These are phyloP conservation scores for Cyanoramphus novaezelandiae DNA, from an alignment of 2,113 vertebrate species.

Conservation along the genomic window DNA sequence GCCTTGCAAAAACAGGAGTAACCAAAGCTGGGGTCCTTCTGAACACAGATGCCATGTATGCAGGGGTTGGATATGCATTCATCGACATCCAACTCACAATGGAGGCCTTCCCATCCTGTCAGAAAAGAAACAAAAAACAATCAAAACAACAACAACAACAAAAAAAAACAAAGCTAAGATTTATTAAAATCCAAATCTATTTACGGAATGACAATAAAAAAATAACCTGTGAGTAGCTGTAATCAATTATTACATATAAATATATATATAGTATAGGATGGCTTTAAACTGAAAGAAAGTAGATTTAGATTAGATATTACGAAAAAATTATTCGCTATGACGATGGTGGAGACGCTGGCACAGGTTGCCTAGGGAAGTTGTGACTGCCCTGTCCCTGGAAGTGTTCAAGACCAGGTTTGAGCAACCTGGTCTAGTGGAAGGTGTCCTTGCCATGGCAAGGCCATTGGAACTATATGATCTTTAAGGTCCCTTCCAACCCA, in stretches of 20 bases:
- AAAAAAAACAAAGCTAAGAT: rapidly evolving
- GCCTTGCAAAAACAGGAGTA: conserved; percentile 89
- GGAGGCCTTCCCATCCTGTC: conserved; percentile 88
- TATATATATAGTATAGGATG: background rate
- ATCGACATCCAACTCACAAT: conserved; percentile 87
- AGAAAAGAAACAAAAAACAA: conserved; percentile 23
- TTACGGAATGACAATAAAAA: background rate
- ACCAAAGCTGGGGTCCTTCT: conserved; percentile 83
- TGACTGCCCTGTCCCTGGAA: background rate
- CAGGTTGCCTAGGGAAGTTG: background rate
- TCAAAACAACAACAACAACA: background rate
- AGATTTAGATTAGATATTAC: background rate
- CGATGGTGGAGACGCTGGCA: background rate
- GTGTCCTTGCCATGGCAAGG: background rate
- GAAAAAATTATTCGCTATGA: background rate
- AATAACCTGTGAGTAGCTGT: background rate
- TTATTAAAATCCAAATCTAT: background rate
- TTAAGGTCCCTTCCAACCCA: background rate
- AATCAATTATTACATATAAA: background rate
- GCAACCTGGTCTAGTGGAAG: background rate
- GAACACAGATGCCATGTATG: conserved; percentile 86
- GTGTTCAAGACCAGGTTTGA: background rate
- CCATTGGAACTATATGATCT: background rate
- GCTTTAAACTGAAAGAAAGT: background rate
- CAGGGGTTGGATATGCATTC: conserved; percentile 87